phyloP scores from a whole-genome alignment of 2,888 invertebrate genomes.

The Hydropsyche betteni region DNA sequence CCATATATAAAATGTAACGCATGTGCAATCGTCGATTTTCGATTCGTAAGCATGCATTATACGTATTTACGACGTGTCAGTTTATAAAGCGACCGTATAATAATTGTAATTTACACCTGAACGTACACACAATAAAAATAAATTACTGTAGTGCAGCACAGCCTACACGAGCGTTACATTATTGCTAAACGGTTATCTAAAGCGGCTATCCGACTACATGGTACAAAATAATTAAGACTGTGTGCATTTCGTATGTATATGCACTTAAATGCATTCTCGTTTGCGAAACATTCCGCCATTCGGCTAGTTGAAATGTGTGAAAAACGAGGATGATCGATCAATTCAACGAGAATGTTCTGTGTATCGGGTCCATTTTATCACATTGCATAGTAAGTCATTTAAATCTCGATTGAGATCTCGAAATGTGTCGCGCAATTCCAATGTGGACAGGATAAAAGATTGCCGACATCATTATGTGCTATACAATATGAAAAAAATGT shows the following conservation, averaged over 20 bases:
- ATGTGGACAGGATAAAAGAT: conserved; percentile 3
- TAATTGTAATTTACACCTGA: conserved; percentile 38
- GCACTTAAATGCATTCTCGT: neutral
- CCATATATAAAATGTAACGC: no score
- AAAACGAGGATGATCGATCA: neutral
- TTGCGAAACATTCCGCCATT: no score
- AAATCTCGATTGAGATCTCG: conserved; percentile 9
- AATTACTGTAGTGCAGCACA: conserved; percentile 14
- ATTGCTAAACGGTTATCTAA: conserved; percentile 26
- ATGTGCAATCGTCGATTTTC: no score
- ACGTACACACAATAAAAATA: conserved; percentile 27
- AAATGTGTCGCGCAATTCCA: conserved; percentile 3
- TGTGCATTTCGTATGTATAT: neutral
- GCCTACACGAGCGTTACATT: conserved; percentile 3
- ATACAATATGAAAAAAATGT: neutral
- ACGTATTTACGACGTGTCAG: conserved; percentile 18
- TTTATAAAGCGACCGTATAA: conserved; percentile 31
- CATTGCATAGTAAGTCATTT: no score
- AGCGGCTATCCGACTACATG: neutral
- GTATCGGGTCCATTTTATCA: neutral
- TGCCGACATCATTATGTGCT: conserved; percentile 14
- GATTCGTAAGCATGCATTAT: neutral
- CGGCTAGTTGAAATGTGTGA: neutral
- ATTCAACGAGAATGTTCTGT: neutral
- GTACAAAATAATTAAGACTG: conserved; percentile 3